Base-by-base conservation (phyloP, 1,140 invertebrate species). In the Contarinia nasturtii region DNA sequence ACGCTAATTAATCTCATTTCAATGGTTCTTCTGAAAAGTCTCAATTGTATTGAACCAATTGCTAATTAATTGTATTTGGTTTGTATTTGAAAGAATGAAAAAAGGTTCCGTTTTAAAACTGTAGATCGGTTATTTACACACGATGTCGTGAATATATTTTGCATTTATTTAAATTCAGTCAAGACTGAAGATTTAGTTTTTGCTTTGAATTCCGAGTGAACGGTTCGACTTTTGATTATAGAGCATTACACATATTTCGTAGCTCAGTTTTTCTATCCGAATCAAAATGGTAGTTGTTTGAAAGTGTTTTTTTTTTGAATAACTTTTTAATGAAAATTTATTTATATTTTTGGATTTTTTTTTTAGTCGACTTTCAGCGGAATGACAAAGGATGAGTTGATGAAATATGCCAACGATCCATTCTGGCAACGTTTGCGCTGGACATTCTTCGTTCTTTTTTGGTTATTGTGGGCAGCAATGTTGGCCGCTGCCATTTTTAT, bases 391-490 rank as follows among this genome's bases (percentile, higher is more conserved):
- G 86, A 91, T 57, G 89, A 93, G 59, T 64, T 94, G 43, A 80
- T 92, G 81, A 88, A 88, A 64, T 87, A 79, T 56, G 86, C 85
- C 1, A 88, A 88, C 57, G 86, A 92, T 66, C 88, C 88, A 27
- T 91, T 90, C 59, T 94, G 89, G 88, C 73, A 90, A 22, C 74
- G 77, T 44, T 64, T 90, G 41, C 73, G 89, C 54, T 88, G 82
- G 84, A 69, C 78, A 51, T 73, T 92, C 45, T 93, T 93, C 58
- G 67, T 86, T 22, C 53, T 76, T 7, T 94, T 93, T 60, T 93
- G 89, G 89, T 50, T 80, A 14, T 56, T 85, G 33, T 94, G 89
- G 89, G 57, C 79, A 44, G 76, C 71, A 33, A 93, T 92, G 87
- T 63, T 93, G 36, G 75, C 75, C 33, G 84, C 82, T 20, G 85